phyloP scores from a whole-genome alignment of 2,888 invertebrate genomes.

The Brachypalpus laphriformis region DNA sequence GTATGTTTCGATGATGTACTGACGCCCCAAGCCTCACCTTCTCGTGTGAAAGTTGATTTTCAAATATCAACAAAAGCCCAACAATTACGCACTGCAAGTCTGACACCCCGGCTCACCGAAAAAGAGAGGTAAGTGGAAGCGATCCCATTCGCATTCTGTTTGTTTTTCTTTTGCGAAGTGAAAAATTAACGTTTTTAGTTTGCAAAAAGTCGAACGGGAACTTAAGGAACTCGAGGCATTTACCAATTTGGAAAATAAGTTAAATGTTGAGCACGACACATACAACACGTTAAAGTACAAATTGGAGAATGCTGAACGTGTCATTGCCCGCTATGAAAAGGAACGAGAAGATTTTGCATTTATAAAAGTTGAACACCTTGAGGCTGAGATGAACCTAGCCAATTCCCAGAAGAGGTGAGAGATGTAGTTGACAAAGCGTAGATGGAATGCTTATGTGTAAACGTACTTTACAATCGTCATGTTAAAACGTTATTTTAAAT shows the following conservation, averaged over 20 bases:
- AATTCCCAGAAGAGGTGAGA: slow-evolving; percentile 76
- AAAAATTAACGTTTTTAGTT: slow-evolving; percentile 78
- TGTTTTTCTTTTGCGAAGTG: slow-evolving; percentile 11
- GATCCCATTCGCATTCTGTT: background rate
- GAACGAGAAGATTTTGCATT: slow-evolving; percentile 65
- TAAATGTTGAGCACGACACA: slow-evolving; percentile 77
- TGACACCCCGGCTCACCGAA: slow-evolving; percentile 61
- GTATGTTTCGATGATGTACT: slow-evolving; percentile 71
- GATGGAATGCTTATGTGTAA: background rate
- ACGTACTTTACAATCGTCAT: no score
- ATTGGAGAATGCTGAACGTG: slow-evolving; percentile 64
- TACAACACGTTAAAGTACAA: slow-evolving; percentile 75
- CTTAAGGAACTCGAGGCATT: slow-evolving; percentile 85
- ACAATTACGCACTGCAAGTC: slow-evolving; percentile 45
- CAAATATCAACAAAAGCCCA: slow-evolving; percentile 35
- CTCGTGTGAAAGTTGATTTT: slow-evolving; percentile 8
- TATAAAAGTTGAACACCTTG: slow-evolving; percentile 68
- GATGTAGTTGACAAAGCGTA: background rate
- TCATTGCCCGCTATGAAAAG: slow-evolving; percentile 57
- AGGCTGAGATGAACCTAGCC: slow-evolving; percentile 72
- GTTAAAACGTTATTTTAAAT: no score
- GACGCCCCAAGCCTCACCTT: slow-evolving; percentile 45
- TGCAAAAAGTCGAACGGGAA: slow-evolving; percentile 84
- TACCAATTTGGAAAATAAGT: slow-evolving; percentile 85
- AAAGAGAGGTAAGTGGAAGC: slow-evolving; percentile 60